Evolutionary conservation across 2,113 vertebrate genomes (phyloP).

Genomic region (Vidua chalybeata): DNA sequence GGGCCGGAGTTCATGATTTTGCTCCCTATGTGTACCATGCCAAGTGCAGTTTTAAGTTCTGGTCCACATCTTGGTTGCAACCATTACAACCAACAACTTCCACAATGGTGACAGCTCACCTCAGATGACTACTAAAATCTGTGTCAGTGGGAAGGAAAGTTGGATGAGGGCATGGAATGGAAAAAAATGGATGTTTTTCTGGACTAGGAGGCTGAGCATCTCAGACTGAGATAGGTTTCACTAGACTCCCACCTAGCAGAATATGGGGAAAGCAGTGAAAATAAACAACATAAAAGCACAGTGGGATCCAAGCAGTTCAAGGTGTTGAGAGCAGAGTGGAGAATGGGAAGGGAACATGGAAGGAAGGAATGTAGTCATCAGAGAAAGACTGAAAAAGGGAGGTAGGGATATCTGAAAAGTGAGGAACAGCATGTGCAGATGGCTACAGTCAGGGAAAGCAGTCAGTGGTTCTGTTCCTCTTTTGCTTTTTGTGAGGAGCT

Average conservation of each 20-base stretch:
- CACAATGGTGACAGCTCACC: not conserved
- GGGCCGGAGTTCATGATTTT: not conserved
- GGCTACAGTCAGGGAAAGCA: not conserved
- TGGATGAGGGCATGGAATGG: not conserved
- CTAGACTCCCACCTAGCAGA: not conserved
- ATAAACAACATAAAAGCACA: not conserved
- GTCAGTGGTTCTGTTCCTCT: not conserved
- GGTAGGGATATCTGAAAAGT: not conserved
- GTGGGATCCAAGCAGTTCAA: not conserved
- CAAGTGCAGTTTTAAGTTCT: not conserved
- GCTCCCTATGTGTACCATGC: not conserved
- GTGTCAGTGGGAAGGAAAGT: not conserved
- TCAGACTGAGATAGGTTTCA: not conserved
- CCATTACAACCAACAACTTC: not conserved
- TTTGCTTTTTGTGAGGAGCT: not conserved
- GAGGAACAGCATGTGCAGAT: not conserved
- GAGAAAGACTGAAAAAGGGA: not conserved
- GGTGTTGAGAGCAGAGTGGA: not conserved
- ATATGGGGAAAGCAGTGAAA: not conserved
- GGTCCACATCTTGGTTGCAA: not conserved
- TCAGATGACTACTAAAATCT: not conserved
- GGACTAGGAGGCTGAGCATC: not conserved
- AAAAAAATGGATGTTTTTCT: not conserved
- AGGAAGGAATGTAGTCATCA: not conserved
- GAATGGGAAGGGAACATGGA: not conserved